phyloP scores from a whole-genome alignment of 2,888 invertebrate genomes.

The Zhengitettix transpicula region DNA sequence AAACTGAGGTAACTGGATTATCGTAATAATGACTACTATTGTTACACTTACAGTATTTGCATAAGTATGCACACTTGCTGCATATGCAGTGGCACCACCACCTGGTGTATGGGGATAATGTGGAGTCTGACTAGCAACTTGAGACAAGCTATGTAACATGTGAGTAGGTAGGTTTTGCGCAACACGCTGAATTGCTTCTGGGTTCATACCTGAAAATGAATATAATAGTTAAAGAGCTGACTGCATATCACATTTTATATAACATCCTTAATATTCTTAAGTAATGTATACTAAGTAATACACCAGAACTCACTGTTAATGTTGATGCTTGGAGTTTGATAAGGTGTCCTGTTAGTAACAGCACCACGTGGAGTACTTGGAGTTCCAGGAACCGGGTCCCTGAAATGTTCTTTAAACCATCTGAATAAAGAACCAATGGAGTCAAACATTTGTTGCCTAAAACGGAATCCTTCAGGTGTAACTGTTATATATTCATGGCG shows the following conservation, averaged over 20 bases:
- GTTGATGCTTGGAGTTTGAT: conserved; percentile 28
- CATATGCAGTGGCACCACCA: conserved; percentile 29
- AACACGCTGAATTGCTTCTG: conserved; percentile 51
- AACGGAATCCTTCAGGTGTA: conserved; percentile 83
- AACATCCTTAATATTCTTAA: neutral
- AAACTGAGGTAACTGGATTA: too few species aligned
- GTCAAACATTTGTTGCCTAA: conserved; percentile 75
- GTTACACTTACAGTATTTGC: conserved; percentile 43
- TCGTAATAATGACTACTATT: neutral
- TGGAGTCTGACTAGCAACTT: conserved; percentile 50
- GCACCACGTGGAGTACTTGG: conserved; percentile 52
- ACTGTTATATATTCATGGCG: conserved; percentile 87
- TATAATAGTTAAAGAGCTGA: neutral
- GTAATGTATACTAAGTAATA: neutral
- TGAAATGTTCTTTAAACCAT: conserved; percentile 98
- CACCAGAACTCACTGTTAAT: conserved; percentile 18
- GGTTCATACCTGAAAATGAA: conserved; percentile 33
- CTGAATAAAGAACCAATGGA: conserved; percentile 62
- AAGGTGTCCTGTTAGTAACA: conserved; percentile 38
- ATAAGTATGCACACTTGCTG: conserved; percentile 43
- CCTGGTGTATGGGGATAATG: conserved; percentile 53
- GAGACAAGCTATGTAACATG: conserved; percentile 51
- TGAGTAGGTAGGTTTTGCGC: conserved; percentile 52
- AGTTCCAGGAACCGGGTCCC: conserved; percentile 71
- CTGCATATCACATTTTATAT: neutral